Evolutionary conservation across 2,888 invertebrate genomes (phyloP).

Genomic region (Gnatocerus cornutus): DNA sequence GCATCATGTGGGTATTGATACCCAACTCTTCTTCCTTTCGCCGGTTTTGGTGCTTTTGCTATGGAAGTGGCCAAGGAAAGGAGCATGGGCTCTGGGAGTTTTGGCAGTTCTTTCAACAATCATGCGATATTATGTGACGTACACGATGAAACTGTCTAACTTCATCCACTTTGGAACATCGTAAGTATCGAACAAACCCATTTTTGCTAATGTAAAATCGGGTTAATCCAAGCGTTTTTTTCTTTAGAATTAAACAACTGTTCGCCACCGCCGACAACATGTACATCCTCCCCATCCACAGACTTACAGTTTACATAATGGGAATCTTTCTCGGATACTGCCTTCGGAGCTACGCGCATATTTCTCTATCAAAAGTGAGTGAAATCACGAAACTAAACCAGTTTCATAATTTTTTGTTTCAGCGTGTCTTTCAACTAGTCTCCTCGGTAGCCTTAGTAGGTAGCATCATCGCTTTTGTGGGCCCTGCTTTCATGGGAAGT

Average conservation of each 20-base stretch:
- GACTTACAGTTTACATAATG: slow-evolving; percentile 80
- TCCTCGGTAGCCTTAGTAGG: slow-evolving; percentile 64
- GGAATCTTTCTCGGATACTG: slow-evolving; percentile 78
- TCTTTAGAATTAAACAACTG: slow-evolving; percentile 76
- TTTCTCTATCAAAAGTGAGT: slow-evolving; percentile 72
- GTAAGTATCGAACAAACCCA: too few relatives aligned
- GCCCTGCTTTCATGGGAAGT: slow-evolving; percentile 78
- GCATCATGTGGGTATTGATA: slow-evolving; percentile 82
- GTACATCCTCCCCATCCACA: slow-evolving; percentile 79
- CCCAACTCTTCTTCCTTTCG: slow-evolving; percentile 78
- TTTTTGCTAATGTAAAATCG: too few relatives aligned
- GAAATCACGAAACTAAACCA: background rate
- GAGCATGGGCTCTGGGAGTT: slow-evolving; percentile 69
- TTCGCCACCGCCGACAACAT: slow-evolving; percentile 81
- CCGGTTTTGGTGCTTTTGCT: slow-evolving; percentile 75
- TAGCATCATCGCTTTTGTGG: slow-evolving; percentile 74
- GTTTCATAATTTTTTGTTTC: background rate
- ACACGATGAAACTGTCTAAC: slow-evolving; percentile 76
- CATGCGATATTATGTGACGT: slow-evolving; percentile 77
- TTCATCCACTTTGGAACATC: slow-evolving; percentile 81
- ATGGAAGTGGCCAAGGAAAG: slow-evolving; percentile 77
- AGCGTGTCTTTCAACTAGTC: background rate
- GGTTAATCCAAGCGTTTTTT: too few relatives aligned
- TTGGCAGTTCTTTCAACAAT: slow-evolving; percentile 75
- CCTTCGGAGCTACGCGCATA: slow-evolving; percentile 71